Base-by-base conservation (phyloP, 2,888 invertebrate species). In the Caenorhabditis angaria region DNA sequence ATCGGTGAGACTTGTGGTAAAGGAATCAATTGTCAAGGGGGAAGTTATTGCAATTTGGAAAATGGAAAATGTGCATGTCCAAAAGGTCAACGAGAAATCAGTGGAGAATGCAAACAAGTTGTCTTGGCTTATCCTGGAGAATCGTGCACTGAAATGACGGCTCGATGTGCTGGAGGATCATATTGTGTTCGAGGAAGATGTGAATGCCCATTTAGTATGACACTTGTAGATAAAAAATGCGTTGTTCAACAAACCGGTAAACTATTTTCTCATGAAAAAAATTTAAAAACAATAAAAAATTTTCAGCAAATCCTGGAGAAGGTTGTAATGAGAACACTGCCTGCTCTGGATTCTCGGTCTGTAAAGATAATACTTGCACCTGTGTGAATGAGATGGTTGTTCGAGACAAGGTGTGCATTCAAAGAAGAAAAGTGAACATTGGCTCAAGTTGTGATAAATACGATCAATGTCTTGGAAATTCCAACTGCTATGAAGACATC, bases 291-390 rank as follows among this genome's bases (percentile, higher is more conserved):
- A 5, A n/a, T 48, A 6, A 56, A 62, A 35, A 24, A 10, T 0
- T 48, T 79, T 29, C 55, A 80, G 83, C 74, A 0, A 61, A 68
- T 22, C 82, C 83, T 18, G 82, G 82, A 12, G 63, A 71, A 27
- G 25, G 61, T 14, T 83, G 84, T 35, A 67, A 70, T 1, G 67
- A 73, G 8, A 67, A 67, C 10, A 66, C 78, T 1, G 50, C 70
- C 29, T 82, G 84, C 47, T 70, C 76, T 24, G 84, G 83, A n/a
- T 54, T 67, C 14, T 82, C 87, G 1, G 76, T 80, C 20, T 87
- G 87, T 65, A 72, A 77, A 14, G 78, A 82, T 27, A 80, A 81
- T 22, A 56, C 69, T 5, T 86, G 87, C 32, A 47, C 67, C 3
- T 81, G 81, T 56, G 58, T 66, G 1, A 65, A 65, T 27, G 68